phyloP scores from a whole-genome alignment of 2,888 invertebrate genomes.

The Lasioglossum morio region DNA sequence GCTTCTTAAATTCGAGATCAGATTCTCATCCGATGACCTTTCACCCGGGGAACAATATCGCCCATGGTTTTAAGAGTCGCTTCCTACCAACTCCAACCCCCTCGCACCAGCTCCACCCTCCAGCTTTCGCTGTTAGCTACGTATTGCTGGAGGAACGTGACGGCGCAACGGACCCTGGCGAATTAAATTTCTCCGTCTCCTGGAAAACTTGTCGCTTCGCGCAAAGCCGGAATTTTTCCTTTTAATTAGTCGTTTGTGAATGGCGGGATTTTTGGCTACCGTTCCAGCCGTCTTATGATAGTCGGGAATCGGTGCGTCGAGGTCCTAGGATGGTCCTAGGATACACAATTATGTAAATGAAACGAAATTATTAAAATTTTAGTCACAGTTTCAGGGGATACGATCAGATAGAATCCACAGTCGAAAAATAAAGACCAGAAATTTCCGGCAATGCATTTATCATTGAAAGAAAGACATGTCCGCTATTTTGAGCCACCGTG shows the following conservation, averaged over 20 bases:
- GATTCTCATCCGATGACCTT: conserved; percentile 43
- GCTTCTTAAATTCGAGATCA: conserved; percentile 35
- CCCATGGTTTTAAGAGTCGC: conserved; percentile 21
- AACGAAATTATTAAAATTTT: no score
- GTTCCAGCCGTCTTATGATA: neutral
- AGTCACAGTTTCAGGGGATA: no score
- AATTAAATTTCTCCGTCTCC: conserved; percentile 14
- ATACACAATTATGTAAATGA: no score
- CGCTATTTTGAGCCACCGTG: neutral
- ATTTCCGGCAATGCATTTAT: neutral
- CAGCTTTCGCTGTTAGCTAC: neutral
- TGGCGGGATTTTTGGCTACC: neutral
- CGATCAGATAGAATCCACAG: no score
- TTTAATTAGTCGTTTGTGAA: neutral
- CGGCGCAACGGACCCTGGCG: neutral
- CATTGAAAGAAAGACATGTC: neutral
- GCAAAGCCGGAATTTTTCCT: neutral
- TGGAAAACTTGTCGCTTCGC: neutral
- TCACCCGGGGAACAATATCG: conserved; percentile 29
- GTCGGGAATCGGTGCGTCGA: neutral
- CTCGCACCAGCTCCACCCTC: neutral
- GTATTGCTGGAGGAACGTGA: conserved; percentile 5
- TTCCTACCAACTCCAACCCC: neutral
- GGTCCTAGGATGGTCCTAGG: neutral
- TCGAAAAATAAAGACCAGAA: neutral